Evolutionary conservation across 2,888 invertebrate species (phyloP), one percentile per base, ranked within the genome.

Genomic region (Catocala sponsa): DNA sequence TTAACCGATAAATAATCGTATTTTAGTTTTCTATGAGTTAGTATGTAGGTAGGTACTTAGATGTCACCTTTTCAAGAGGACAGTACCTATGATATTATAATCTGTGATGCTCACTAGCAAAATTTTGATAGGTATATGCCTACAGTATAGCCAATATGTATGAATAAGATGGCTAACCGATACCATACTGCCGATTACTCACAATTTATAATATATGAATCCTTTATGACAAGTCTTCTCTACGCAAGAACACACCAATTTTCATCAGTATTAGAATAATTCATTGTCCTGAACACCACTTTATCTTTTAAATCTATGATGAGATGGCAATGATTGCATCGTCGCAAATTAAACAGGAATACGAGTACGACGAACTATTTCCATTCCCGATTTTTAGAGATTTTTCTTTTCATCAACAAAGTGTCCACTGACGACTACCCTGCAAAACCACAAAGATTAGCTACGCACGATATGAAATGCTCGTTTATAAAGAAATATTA

Each of bases 351-450:
- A 72, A 59, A 47, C 63, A 52, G 54, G 56, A 54, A 70, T 73
- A 67, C 47, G 57, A 67, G 72, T 65, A 70, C 15, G 49, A 67
- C 60, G 44, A 74, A 70, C 66, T 78, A 72, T 74, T 75, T 75
- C 68, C 72, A 78, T 71, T 79, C 76, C 68, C 68, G 57, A 69
- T 59, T 69, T 74, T 55, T 78, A 72, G 1, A 67, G 65, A 83
- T 79, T 81, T 81, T 83, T 82, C 71, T 79, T 78, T 81, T 80
- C 79, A 72, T 79, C 83, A 84, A 85, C 85, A 85, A 82, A 83
- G 77, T 78, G 65, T 76, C 64, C 77, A 78, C 74, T 70, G 69
- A 61, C 55, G 63, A 75, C 71, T 74, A 69, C 69, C 70, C 70
- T 78, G 68, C 70, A 73, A 74, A 75, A 79, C 72, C 75, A 78